Base-by-base conservation (phyloP, 2,888 invertebrate species). In the Heteropelma amictum region DNA sequence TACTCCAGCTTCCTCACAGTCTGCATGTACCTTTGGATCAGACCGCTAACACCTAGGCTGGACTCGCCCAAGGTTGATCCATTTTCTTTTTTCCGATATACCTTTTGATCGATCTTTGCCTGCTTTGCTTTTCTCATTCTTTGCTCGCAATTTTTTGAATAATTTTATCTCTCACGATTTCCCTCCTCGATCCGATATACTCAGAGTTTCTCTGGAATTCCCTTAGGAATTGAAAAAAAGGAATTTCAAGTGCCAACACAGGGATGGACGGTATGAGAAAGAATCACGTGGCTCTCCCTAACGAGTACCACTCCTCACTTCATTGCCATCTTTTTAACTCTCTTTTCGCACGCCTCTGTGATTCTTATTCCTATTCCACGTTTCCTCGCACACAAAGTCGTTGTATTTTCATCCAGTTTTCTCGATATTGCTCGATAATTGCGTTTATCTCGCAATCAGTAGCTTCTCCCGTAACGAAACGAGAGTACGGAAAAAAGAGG, bases 391-490 rank as follows among this genome's bases (percentile, higher is more conserved):
- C 28, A 63, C 51, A 40, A 10, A 21, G 35, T 63, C 17, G 58
- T 58, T 64, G 40, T 45, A 53, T 65, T 60, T 60, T 65, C 45
- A 60, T 58, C 21, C 14, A 38, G 28, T 42, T 70, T 53, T 19
- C 38, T 53, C 30, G 19, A 38, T 69, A 60, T 69, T 53, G 61
- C 54, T 56, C 58, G 69, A 72, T 78, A 81, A 76, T 82, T 78
- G 76, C 74, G 72, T 77, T 77, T 69, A 73, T 74, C 73, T 69
- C 38, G 47, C 72, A 72, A 65, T 77, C 75, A 76, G 75, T 71
- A 63, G 74, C 56, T 14, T 67, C 53, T 40, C 28, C 38, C 26
- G 47, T 63, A 65, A 56, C 65, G 28, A 30, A 61, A 65, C 53
- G 58, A 47, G 53, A 38, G 35, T 17, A 30, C 2, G 4, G 42